Percentiles rank a stretch among this genome's conserved stretches.
phyloP scores from a whole-genome alignment of 2,113 vertebrate species.

The Emydocephalus ijimae region DNA sequence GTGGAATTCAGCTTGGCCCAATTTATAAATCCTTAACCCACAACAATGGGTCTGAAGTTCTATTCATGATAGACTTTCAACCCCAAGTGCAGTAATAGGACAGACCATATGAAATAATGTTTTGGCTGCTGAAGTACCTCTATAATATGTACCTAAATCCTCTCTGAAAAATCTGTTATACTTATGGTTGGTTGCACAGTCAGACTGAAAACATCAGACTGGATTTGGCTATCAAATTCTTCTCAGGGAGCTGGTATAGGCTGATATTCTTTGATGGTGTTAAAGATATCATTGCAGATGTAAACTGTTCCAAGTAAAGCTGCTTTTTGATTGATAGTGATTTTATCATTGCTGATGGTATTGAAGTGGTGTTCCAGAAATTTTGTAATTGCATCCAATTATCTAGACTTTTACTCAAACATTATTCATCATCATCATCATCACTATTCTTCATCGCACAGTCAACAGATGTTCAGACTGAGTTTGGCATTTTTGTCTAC shows the following conservation, averaged over 20 bases:
- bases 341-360: not conserved
- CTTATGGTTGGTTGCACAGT: not conserved
- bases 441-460: too few relatives aligned
- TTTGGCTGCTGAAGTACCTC: not conserved
- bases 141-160: not conserved
- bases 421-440: not conserved
- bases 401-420: not conserved
- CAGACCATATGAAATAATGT: not conserved
- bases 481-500: too few relatives aligned
- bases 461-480: too few relatives aligned
- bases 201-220: not conserved
- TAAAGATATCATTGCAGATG: not conserved
- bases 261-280: not conserved
- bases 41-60: not conserved
- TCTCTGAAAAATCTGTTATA: not conserved
- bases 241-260: not conserved
- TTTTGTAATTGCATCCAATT: not conserved
- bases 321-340: not conserved
- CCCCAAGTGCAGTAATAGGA: not conserved
- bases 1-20: not conserved
- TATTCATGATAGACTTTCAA: not conserved
- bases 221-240: not conserved
- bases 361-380: not conserved
- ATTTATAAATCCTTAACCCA: not conserved
- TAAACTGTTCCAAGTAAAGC: not conserved